A percentile compares a stretch with the other conserved stretches of the same genome.
Evolutionary conservation across 2,888 invertebrate genomes (phyloP).

Genomic region (Crepidodera aurea): DNA sequence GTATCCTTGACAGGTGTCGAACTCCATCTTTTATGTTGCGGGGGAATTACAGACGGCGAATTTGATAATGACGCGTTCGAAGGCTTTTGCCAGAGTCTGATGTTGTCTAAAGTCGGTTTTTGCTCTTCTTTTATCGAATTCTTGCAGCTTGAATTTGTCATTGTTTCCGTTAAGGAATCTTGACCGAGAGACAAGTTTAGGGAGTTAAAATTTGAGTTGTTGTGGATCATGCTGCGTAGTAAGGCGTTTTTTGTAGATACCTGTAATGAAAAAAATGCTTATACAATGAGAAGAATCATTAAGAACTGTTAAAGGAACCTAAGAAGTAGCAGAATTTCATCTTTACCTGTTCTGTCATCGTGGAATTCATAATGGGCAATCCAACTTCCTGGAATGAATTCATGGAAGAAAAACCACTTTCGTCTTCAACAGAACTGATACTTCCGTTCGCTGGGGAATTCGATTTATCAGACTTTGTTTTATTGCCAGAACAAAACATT

Average conservation of each 20-base stretch:
- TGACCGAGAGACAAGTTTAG: slow-evolving; percentile 32
- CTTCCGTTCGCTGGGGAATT: slow-evolving; percentile 51
- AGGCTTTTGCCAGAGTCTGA: slow-evolving; percentile 56
- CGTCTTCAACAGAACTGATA: slow-evolving; percentile 70
- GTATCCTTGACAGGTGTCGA: slow-evolving; percentile 52
- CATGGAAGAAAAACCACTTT: slow-evolving; percentile 87
- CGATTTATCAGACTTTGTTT: slow-evolving; percentile 43
- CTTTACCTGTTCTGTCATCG: slow-evolving; percentile 45
- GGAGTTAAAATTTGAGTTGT: slow-evolving; percentile 41
- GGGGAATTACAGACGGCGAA: background rate
- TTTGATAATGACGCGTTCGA: slow-evolving; percentile 22
- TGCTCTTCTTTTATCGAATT: slow-evolving; percentile 6
- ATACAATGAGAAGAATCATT: slow-evolving; percentile 17
- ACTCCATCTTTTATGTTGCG: slow-evolving; percentile 56
- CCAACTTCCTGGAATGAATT: slow-evolving; percentile 86
- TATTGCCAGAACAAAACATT: slow-evolving; percentile 16
- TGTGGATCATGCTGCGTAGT: slow-evolving; percentile 54
- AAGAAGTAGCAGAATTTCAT: background rate
- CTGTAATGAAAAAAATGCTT: slow-evolving; percentile 32
- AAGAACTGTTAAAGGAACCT: no score
- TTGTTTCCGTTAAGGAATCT: slow-evolving; percentile 24
- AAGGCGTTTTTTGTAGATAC: slow-evolving; percentile 52
- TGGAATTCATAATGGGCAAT: slow-evolving; percentile 65
- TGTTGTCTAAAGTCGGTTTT: slow-evolving; percentile 42
- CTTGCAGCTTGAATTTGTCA: slow-evolving; percentile 14